Percentiles rank a stretch among this genome's conserved stretches.
Conservation (phyloP, 2,113 vertebrate species). For the Lucifuga dentata region DNA sequence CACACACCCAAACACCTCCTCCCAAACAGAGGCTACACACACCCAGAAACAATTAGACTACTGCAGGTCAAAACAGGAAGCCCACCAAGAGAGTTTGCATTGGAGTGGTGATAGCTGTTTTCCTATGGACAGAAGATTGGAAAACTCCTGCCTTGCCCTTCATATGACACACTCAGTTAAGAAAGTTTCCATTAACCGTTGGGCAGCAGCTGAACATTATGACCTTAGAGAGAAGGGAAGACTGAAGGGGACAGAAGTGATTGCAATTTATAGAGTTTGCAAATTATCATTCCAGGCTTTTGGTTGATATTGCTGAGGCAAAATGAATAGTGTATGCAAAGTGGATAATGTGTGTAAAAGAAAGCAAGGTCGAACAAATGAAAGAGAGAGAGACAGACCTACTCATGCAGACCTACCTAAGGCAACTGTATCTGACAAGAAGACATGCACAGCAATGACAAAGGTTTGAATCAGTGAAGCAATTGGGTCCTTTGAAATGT, state of each 20-base stretch:
- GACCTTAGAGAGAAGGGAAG: conserved; percentile 18
- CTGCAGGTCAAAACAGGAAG: conserved; percentile 58
- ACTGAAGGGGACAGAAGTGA: conserved; percentile 6
- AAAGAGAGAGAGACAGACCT: too few relatives aligned
- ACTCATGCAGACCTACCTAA: too few relatives aligned
- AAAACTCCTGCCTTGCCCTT: conserved; percentile 61
- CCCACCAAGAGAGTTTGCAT: conserved; percentile 37
- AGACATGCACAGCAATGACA: too few relatives aligned
- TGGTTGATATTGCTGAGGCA: too few relatives aligned
- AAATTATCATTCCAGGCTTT: too few relatives aligned
- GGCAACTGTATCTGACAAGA: too few relatives aligned
- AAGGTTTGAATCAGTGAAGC: too few relatives aligned
- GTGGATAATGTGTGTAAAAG: too few relatives aligned
- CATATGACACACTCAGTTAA: conserved; percentile 55
- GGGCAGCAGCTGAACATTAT: conserved; percentile 42
- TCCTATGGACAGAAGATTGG: conserved; percentile 45
- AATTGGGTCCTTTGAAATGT: too few relatives aligned
- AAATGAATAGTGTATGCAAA: too few relatives aligned
- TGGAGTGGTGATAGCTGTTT: conserved; percentile 36
- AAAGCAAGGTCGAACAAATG: too few relatives aligned
- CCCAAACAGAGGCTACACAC: not conserved
- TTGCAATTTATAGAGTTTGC: too few relatives aligned
- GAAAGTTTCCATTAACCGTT: conserved; percentile 63
- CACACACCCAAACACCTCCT: not conserved
- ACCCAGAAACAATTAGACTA: conserved; percentile 1